Evolutionary conservation across 23 tunicate species (phyloP), one percentile per base, ranked within the genome.

Genomic region (Styela plicata): DNA sequence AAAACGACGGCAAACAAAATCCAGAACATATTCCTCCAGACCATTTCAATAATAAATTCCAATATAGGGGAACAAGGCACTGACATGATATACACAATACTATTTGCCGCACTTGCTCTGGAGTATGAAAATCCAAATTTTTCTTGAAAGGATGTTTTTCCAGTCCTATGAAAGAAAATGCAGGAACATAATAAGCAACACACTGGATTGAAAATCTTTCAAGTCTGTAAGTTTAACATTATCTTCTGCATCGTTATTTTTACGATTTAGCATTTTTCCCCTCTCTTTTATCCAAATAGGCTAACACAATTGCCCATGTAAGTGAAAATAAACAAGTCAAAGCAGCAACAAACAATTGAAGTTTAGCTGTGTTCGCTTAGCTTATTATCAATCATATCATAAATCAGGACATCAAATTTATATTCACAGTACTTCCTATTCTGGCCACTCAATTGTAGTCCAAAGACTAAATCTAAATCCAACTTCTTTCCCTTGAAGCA

Each of bases 371-470:
- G 83, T 24, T 74, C 82, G 2, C 82, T 44, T 3, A 74, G 27
- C 29, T 86, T 34, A 0, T 63, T 34, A 35, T 79, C 79, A 1
- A 89, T 71, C 87, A 52, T 78, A 32, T 83, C 63, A 71, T 95
- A 95, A 0, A 95, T 73, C 33, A 96, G 99, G 24, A 35, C 99
- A 95, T 95, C 0, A 90, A 16, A 53, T 95, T 95, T 96, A 95
- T 95, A 68, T 95, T 95, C 2, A 95, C 96, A 0, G 99, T 95
- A 69, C 99, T 95, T 1, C 99, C 99, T 34, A 95, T 83, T 75
- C 99, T 61, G 18, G 99, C 99, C 99, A 95, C 96, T 89, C 63
- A 95, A 83, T 69, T 95, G 99, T 27, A 95, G 73, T 13, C 99
- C 99, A 86, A 95, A 95, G 29, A 95, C 99, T 31, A 89, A 70